Conservation (phyloP, 53 echinoderm and acorn worm genomes). For the Antedon mediterranea region DNA sequence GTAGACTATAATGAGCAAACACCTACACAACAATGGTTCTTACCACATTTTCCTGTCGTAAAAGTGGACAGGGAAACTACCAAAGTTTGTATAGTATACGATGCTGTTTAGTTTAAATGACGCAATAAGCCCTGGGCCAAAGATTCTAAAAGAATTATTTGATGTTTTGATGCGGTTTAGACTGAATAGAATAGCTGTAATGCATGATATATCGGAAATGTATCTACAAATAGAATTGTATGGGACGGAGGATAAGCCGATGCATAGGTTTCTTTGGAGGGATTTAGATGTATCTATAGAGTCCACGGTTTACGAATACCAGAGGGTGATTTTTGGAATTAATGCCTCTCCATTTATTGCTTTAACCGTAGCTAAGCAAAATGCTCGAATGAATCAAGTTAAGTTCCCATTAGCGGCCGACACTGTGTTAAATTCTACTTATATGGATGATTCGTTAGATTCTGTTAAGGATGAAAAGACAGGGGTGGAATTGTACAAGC, state of each 20-base stretch:
- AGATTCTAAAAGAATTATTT: background rate
- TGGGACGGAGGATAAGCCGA: background rate
- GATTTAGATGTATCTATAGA: background rate
- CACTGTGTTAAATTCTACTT: background rate
- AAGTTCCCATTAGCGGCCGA: background rate
- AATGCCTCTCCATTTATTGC: background rate
- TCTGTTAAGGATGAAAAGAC: background rate
- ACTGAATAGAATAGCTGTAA: background rate
- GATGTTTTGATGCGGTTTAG: background rate
- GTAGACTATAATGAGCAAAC: background rate
- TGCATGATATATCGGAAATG: slow-evolving; percentile 2
- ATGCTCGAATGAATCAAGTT: background rate
- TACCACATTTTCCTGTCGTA: background rate
- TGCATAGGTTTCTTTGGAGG: background rate
- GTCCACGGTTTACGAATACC: background rate
- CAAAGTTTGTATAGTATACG: background rate
- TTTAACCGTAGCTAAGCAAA: background rate
- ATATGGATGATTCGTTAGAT: background rate
- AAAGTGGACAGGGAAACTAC: background rate
- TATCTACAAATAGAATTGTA: background rate
- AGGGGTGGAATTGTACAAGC: background rate
- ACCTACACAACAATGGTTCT: background rate
- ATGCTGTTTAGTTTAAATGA: background rate
- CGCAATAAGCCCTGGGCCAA: background rate
- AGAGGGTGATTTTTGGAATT: background rate